Evolutionary conservation across 1,140 invertebrate genomes (phyloP).

Genomic region (Drusus annulatus): DNA sequence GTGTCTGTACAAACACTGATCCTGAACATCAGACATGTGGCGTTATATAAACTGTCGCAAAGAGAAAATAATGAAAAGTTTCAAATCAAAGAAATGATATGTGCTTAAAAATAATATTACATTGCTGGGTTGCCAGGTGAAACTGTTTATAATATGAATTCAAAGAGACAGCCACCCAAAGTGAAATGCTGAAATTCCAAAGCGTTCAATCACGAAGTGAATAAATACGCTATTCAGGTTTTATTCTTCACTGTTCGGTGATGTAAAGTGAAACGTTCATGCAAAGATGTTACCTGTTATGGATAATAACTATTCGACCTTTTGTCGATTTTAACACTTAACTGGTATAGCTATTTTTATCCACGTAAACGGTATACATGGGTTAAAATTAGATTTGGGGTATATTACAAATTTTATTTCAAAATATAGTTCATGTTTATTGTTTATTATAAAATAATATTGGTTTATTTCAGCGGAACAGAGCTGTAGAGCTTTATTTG

Average conservation of each 20-base stretch:
- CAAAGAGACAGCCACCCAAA: slow-evolving; percentile 12
- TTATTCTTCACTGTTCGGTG: not conserved
- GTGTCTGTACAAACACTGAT: not conserved
- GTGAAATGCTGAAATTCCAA: not conserved
- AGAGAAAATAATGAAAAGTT: not conserved
- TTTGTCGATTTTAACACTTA: not conserved
- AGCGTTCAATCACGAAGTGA: slow-evolving; percentile 8
- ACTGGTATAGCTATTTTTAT: too few relatives aligned
- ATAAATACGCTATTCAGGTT: slow-evolving; percentile 22
- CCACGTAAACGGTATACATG: too few relatives aligned
- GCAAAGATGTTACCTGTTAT: slow-evolving; percentile 3
- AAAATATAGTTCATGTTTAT: too few relatives aligned
- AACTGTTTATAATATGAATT: slow-evolving; percentile 15
- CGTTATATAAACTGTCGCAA: not conserved
- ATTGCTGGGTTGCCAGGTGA: not conserved
- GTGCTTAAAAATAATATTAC: not conserved
- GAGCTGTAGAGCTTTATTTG: too few relatives aligned
- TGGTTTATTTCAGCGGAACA: too few relatives aligned
- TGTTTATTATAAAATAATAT: too few relatives aligned
- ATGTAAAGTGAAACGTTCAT: slow-evolving; percentile 7
- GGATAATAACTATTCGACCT: not conserved
- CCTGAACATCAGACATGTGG: slow-evolving; percentile 2
- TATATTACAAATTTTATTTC: too few relatives aligned
- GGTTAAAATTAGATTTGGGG: too few relatives aligned
- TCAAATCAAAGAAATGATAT: not conserved